A percentile compares a stretch with the other conserved stretches of the same genome.
Evolutionary conservation across 2,113 vertebrate species (phyloP).

Genomic region (Calyptommatus sinebrachiatus): DNA sequence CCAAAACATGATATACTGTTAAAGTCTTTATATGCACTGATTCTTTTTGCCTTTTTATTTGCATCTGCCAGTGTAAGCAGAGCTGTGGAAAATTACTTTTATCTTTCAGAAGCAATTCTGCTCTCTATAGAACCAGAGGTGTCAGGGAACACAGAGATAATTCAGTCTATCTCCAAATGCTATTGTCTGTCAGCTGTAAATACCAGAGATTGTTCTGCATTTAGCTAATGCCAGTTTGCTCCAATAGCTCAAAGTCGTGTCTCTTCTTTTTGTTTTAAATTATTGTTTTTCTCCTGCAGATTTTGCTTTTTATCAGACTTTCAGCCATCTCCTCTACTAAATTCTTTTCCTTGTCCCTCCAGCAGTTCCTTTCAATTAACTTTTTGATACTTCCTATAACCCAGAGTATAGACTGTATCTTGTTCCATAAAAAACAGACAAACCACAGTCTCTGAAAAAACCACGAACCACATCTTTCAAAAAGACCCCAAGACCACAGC

Average conservation of each 20-base stretch:
- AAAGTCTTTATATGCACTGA: not conserved
- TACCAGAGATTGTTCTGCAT: conserved; percentile 24
- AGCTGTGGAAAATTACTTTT: conserved; percentile 14
- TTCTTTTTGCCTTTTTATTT: not conserved
- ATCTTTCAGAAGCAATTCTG: conserved; percentile 17
- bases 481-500: not conserved
- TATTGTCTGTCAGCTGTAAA: conserved; percentile 33
- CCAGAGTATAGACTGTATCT: not conserved
- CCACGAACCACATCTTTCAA: conserved; percentile 14
- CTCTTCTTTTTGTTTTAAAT: conserved; percentile 1
- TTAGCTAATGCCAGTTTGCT: conserved; percentile 31
- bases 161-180: conserved; percentile 37
- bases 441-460: conserved; percentile 6
- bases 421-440: not conserved
- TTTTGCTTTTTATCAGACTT: not conserved
- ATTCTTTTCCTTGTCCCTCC: not conserved
- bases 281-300: not conserved
- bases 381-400: conserved; percentile 1
- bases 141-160: conserved; percentile 16
- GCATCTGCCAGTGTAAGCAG: not conserved
- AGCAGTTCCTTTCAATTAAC: not conserved
- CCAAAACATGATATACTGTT: not conserved
- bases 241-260: conserved; percentile 38
- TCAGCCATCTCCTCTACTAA: not conserved
- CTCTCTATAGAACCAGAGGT: not conserved